Evolutionary conservation across 2,797 vertebrate genomes (phyloP), one percentile per base, ranked within the genome.

Genomic region (Thripadectes ignobilis): DNA sequence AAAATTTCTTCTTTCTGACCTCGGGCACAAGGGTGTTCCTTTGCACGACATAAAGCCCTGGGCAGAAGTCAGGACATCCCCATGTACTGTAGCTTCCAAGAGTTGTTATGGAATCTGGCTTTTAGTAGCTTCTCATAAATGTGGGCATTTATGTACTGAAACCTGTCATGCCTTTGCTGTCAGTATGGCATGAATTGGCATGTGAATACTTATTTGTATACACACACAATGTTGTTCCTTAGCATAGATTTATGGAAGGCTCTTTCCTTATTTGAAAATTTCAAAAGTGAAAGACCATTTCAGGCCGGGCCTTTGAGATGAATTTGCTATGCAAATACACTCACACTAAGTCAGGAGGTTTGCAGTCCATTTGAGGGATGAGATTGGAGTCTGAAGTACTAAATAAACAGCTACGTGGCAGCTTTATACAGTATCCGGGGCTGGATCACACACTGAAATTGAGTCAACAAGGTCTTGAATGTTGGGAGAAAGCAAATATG

Each of bases 381-480:
- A 79, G 67, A 82, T 79, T 89, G 84, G 39, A 93, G 55, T 71
- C 71, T 96, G 71, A 96, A 95, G 87, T 73, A 69, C 48, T 91
- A 52, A 68, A 87, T 72, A 95, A 94, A 93, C 85, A 95, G 48
- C 67, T 87, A 79, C 16, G 20, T 95, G 87, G 86, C 92, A 89
- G 74, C 71, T 92, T 92, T 87, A 85, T 92, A 52, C 86, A 63
- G 63, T 62, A 67, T 93, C 89, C 2, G 3, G 69, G 36, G n/a
- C 84, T 87, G 67, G 77, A 92, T 93, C 74, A 71, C 59, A 76
- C 6, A 14, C 21, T 55, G 68, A 73, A 87, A 92, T 63, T 87
- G 79, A 93, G 72, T 94, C 87, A 96, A 94, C 92, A 92, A 87
- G 45, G 49, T 80, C 81, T 87, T 87, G 75, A 87, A 85, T 66